A percentile compares a stretch with the other conserved stretches of the same genome.
Evolutionary conservation across 2,797 vertebrate genomes (phyloP).

Genomic region (Cyprinella venusta): DNA sequence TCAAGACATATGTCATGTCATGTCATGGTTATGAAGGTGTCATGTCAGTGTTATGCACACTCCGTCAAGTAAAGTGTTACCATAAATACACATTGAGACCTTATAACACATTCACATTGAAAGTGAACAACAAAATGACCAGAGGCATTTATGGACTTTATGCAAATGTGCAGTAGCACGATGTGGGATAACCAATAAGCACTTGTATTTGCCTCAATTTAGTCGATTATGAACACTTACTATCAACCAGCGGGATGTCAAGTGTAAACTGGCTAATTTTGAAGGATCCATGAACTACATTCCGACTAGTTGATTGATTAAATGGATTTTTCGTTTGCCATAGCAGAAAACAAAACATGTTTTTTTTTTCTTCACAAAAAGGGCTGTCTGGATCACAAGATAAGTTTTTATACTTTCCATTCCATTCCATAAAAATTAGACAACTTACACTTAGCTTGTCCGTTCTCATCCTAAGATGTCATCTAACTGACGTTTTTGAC

Average conservation of each 20-base stretch:
- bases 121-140: not conserved
- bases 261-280: not conserved
- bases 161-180: not conserved
- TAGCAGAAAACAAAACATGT: not conserved
- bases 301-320: not conserved
- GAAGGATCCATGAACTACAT: not conserved
- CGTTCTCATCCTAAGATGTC: no score
- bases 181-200: not conserved
- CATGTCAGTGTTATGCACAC: no score
- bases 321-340: not conserved
- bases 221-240: not conserved
- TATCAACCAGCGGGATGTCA: not conserved
- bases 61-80: no score
- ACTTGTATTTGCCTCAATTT: not conserved
- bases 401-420: no score
- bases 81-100: not conserved
- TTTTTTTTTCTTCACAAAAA: not conserved
- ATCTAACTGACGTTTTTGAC: no score
- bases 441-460: not conserved
- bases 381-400: not conserved
- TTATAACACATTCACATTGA: not conserved
- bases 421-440: not conserved
- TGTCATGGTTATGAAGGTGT: no score
- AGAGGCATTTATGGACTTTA: not conserved
- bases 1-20: no score